A percentile compares a stretch with the other conserved stretches of the same genome.
phyloP scores from a whole-genome alignment of 2,888 invertebrate species.

The Thymelicus acteon region DNA sequence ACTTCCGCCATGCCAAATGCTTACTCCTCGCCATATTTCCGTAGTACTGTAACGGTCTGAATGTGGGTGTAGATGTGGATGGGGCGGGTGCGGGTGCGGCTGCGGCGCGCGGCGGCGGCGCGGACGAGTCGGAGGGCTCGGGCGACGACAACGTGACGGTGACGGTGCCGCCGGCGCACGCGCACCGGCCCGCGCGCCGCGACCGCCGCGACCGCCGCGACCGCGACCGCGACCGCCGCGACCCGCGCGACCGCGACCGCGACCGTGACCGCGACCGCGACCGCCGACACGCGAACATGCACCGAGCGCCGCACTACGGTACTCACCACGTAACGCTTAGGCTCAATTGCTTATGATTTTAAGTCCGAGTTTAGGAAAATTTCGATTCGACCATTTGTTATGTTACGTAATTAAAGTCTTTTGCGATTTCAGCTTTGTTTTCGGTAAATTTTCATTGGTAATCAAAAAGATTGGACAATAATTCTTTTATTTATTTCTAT shows the following conservation, averaged over 20 bases:
- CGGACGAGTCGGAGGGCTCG: conserved; percentile 82
- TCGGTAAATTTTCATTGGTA: too few species aligned
- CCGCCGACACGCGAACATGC: conserved; percentile 47
- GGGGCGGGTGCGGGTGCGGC: conserved; percentile 35
- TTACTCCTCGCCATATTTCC: too few species aligned
- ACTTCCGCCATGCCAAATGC: too few species aligned
- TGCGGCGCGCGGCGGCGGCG: conserved; percentile 43
- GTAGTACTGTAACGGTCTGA: too few species aligned
- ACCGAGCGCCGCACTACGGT: conserved; percentile 62
- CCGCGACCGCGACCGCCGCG: conserved; percentile 39
- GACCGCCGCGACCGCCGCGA: conserved; percentile 40
- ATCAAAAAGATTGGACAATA: too few species aligned
- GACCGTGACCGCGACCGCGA: conserved; percentile 39
- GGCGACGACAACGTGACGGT: conserved; percentile 85
- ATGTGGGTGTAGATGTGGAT: conserved; percentile 43
- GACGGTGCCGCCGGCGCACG: conserved; percentile 76
- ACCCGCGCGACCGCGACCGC: conserved; percentile 43
- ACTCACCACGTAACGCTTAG: conserved; percentile 46
- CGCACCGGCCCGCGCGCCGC: conserved; percentile 43
- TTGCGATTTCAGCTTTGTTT: too few species aligned
- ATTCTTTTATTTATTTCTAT: too few species aligned
- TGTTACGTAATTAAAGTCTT: too few species aligned
- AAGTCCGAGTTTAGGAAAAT: neutral
- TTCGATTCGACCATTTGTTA: too few species aligned
- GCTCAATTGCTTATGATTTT: neutral